Base-by-base conservation (phyloP, 1,140 invertebrate genomes). In the Branchinecta lynchi region DNA sequence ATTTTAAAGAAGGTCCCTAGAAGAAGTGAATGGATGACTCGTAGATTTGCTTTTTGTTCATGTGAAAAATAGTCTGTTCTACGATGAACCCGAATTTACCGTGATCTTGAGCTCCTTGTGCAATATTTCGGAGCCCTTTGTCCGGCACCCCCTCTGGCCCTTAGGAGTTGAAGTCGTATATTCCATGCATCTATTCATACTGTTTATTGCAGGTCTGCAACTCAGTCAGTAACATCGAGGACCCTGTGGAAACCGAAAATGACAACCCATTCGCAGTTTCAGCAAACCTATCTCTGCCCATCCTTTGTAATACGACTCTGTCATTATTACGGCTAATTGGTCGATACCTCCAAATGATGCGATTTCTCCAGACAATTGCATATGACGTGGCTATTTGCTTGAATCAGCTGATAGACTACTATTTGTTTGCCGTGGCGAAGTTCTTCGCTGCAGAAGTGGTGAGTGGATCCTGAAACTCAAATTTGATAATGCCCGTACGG, bases 341-440 rank as follows among this genome's bases (percentile, higher is more conserved):
- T 73, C 87, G 89, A 72, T 86, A 86, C 74, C 82, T 98, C 70
- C 92, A 96, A 79, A 96, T 98, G 86, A 93, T 93, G 78, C 84
- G 86, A 75, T 82, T 96, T 67, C 81, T 98, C 32, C 87, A 90
- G 70, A 90, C 93, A 21, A 95, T 98, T 70, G 89, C 94, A 0
- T 86, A 90, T 74, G 90, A 95, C 79, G 92, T 98, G 7, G 86
- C 96, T 12, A 83, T 86, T 72, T 87, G 88, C 71, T 92, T 98
- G 84, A 89, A 89, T 74, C 91, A 98, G 75, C 81, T 99, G 66
- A 95, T 96, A 78, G 94, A 99, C 75, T 93, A 93, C 76, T 98
- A 97, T 78, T 86, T 95, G 66, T 94, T 90, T 77, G 84, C 90
- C 0, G 90, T 96, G 0, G 89, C 92, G 78, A 81, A 84, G n/a